A percentile compares a stretch with the other conserved stretches of the same genome.
These are phyloP conservation scores for Balanococcus diminutus DNA, from an alignment of 2,888 invertebrate species.

Conservation along the genomic window DNA sequence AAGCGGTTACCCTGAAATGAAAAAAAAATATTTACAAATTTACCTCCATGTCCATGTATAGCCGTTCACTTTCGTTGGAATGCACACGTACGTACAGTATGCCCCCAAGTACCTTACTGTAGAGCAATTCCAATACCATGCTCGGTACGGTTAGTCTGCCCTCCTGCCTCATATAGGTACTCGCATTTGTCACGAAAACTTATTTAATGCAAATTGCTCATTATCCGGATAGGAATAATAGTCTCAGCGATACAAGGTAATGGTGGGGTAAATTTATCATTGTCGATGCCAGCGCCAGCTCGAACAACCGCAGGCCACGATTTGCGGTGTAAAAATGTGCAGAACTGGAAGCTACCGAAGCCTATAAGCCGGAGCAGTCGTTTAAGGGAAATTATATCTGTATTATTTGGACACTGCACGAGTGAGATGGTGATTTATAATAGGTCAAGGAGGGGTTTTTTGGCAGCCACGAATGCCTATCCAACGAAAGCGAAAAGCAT, in stretches of 20 bases:
- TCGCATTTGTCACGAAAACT: constrained; percentile 20
- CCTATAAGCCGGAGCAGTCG: neutral
- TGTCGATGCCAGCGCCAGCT: neutral
- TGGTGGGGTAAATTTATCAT: neutral
- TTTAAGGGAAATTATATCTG: neutral
- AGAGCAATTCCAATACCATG: neutral
- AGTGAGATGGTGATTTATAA: neutral
- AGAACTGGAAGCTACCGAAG: neutral
- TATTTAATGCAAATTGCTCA: constrained; percentile 23
- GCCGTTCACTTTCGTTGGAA: constrained; percentile 1
- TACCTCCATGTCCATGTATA: neutral
- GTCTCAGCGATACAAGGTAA: neutral
- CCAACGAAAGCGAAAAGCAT: neutral
- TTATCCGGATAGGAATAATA: neutral
- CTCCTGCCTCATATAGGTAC: neutral
- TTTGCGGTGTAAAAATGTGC: neutral
- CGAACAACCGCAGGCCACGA: neutral
- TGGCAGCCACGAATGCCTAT: neutral
- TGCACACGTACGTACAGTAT: neutral
- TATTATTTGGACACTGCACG: neutral
- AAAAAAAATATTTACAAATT: neutral
- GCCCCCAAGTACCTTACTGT: neutral
- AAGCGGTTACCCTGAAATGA: neutral
- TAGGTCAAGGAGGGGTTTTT: neutral
- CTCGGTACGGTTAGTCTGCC: neutral